Conservation (phyloP, 2,797 vertebrate genomes). For the Moxostoma hubbsi region DNA sequence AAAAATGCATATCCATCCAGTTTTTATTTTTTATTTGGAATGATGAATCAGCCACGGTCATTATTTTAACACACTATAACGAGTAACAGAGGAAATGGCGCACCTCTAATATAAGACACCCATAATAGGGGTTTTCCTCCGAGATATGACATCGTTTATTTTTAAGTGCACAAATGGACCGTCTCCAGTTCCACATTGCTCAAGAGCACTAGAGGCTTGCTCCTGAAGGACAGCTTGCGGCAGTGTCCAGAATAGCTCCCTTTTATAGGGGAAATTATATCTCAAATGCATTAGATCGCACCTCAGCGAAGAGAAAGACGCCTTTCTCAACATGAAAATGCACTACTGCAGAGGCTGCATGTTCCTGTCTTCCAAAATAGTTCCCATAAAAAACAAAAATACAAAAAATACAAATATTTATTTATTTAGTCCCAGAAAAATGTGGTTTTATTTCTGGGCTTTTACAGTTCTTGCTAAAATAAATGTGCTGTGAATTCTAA, state of each 20-base stretch:
- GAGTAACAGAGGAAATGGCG: constrained; percentile 32
- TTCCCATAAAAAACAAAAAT: constrained; percentile 8
- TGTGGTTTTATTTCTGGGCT: neutral
- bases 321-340: neutral
- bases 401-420: no score
- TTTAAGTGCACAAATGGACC: constrained; percentile 37
- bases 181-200: constrained; percentile 12
- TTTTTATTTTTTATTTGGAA: neutral
- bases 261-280: constrained; percentile 5
- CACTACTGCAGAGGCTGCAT: neutral
- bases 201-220: constrained; percentile 2
- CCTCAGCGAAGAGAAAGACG: neutral
- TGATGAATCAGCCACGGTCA: constrained; percentile 22
- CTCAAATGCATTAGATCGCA: constrained; percentile 11
- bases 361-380: constrained; percentile 5
- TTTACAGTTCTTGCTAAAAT: neutral
- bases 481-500: neutral
- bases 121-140: constrained; percentile 36
- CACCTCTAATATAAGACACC: constrained; percentile 31
- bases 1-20: neutral
- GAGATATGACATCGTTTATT: constrained; percentile 38
- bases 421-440: no score
- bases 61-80: neutral
- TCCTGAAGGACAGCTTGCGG: constrained; percentile 19
- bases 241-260: neutral